Evolutionary conservation across 2,888 invertebrate genomes (phyloP).

Genomic region (Thymelicus sylvestris): DNA sequence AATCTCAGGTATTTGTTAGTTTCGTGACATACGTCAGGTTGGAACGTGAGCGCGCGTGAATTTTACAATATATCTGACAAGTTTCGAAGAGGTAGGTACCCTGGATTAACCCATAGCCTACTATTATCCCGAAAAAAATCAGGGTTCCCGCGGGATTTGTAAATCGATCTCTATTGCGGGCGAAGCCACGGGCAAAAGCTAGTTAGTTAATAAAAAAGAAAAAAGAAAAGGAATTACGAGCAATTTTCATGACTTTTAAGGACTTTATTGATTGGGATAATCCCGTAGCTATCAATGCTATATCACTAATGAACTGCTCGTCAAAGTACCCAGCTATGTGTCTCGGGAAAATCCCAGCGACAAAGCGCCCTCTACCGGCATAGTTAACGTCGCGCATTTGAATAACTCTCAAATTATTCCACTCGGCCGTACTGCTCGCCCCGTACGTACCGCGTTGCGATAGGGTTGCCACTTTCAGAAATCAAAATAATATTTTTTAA

Average conservation of each 20-base stretch:
- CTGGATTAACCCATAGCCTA: too few species aligned
- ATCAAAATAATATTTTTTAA: neutral
- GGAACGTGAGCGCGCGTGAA: neutral
- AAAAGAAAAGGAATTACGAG: too few species aligned
- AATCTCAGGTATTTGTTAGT: conserved; percentile 44
- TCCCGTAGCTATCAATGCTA: too few species aligned
- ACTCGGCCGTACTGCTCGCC: conserved; percentile 40
- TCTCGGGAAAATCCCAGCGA: conserved; percentile 23
- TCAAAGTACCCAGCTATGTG: neutral
- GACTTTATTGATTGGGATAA: too few species aligned
- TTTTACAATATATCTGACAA: too few species aligned
- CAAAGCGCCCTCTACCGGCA: conserved; percentile 34
- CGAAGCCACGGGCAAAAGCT: too few species aligned
- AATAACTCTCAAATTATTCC: conserved; percentile 49
- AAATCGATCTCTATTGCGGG: too few species aligned
- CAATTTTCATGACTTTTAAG: too few species aligned
- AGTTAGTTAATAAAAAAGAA: too few species aligned
- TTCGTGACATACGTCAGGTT: conserved; percentile 35
- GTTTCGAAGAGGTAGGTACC: too few species aligned
- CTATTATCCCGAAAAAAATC: too few species aligned
- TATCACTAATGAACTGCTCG: neutral
- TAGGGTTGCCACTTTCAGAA: conserved; percentile 10
- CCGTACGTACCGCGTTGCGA: conserved; percentile 30
- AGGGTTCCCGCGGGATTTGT: too few species aligned
- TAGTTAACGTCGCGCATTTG: conserved; percentile 43